Conservation (phyloP, 2,888 invertebrate species). For the Diplazon laetatorius region DNA sequence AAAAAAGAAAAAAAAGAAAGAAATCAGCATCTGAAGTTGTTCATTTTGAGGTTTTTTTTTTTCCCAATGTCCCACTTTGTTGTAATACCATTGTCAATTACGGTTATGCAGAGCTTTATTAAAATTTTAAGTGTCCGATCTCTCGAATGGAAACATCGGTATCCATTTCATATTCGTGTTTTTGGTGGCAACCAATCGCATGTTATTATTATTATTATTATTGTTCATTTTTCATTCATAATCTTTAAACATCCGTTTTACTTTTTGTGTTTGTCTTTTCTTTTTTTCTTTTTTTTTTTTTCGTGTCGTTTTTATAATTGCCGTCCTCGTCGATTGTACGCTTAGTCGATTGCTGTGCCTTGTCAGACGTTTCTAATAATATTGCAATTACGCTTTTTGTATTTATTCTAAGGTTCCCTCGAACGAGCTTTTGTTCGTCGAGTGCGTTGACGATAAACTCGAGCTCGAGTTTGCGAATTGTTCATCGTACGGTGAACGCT, state of each 20-base stretch:
- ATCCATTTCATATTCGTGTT: background rate
- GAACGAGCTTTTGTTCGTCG: slow-evolving; percentile 3
- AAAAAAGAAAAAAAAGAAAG: too few relatives aligned
- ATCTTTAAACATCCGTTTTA: background rate
- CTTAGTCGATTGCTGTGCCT: slow-evolving; percentile 24
- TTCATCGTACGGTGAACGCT: slow-evolving; percentile 1
- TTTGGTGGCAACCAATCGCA: background rate
- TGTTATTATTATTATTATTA: background rate
- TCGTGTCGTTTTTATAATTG: background rate
- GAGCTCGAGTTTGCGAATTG: slow-evolving; percentile 15
- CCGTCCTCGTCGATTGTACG: slow-evolving; percentile 31
- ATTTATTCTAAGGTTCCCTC: background rate
- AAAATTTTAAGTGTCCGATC: background rate
- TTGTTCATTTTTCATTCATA: too few relatives aligned
- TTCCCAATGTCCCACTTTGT: background rate
- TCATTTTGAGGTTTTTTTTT: background rate
- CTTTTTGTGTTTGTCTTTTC: background rate
- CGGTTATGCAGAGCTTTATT: slow-evolving; percentile 16
- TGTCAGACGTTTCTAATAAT: slow-evolving; percentile 11
- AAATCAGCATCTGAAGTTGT: background rate
- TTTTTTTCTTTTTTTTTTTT: background rate
- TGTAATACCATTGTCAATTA: background rate
- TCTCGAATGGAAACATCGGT: background rate
- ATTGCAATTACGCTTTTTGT: slow-evolving; percentile 8
- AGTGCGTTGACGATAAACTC: background rate